These are phyloP conservation scores for Sceloporus tristichus DNA, from an alignment of 2,113 vertebrate species.

Conservation along the genomic window DNA sequence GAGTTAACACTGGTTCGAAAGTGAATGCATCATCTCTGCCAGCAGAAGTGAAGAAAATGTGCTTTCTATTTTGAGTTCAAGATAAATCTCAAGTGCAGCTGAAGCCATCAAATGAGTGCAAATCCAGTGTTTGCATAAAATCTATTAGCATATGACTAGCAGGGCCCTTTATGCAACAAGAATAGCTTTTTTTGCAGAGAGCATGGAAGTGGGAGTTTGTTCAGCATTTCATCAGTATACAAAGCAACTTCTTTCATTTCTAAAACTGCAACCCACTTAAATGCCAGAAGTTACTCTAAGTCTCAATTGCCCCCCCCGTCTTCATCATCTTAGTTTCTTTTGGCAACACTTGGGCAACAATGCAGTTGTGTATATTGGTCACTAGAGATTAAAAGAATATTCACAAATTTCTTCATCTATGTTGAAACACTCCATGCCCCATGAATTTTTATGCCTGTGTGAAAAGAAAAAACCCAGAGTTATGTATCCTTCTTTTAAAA, in stretches of 20 bases:
- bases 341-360: neutral
- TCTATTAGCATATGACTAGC: constrained; percentile 48
- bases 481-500: no score
- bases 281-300: neutral
- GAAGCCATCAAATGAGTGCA: constrained; percentile 51
- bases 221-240: constrained; percentile 36
- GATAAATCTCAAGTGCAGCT: constrained; percentile 58
- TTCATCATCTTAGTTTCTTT: neutral
- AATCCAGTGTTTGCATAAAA: constrained; percentile 37
- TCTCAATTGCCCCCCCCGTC: neutral
- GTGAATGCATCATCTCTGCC: constrained; percentile 51
- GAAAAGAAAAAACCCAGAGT: no score
- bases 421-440: no score
- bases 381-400: no score
- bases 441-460: no score
- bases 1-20: constrained; percentile 51
- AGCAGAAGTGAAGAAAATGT: constrained; percentile 52
- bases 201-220: constrained; percentile 35
- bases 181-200: constrained; percentile 35
- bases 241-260: constrained; percentile 41
- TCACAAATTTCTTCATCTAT: no score
- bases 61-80: constrained; percentile 54
- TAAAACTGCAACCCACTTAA: neutral
- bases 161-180: constrained; percentile 46
- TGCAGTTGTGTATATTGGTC: neutral